phyloP scores from a whole-genome alignment of 2,888 invertebrate genomes.

The Philhelius pedissequus region DNA sequence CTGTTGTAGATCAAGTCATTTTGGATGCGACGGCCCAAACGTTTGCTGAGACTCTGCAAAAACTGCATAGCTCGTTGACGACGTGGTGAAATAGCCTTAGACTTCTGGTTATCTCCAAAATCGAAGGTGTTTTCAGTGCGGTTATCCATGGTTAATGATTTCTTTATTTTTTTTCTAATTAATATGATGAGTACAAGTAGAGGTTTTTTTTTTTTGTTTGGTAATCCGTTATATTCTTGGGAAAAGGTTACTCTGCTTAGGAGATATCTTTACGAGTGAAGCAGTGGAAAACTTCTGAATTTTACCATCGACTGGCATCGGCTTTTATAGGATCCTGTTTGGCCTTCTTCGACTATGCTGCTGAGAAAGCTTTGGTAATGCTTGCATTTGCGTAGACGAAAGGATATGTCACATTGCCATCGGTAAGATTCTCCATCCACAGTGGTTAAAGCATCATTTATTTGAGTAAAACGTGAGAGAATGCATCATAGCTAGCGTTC shows the following conservation, averaged over 20 bases:
- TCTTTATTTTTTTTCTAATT: not conserved
- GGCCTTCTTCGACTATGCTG: not conserved
- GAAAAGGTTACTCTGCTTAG: slow-evolving; percentile 10
- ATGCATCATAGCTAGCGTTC: slow-evolving; percentile 34
- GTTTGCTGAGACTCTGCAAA: slow-evolving; percentile 63
- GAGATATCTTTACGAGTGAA: slow-evolving; percentile 45
- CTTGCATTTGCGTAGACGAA: slow-evolving; percentile 52
- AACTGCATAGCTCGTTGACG: slow-evolving; percentile 67
- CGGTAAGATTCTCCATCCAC: not conserved
- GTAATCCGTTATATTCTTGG: slow-evolving; percentile 26
- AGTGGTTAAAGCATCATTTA: not conserved
- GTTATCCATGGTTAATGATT: slow-evolving; percentile 50
- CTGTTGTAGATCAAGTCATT: slow-evolving; percentile 76
- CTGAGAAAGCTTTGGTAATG: slow-evolving; percentile 24
- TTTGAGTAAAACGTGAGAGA: slow-evolving; percentile 47
- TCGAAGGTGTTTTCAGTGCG: slow-evolving; percentile 47
- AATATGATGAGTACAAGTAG: too few relatives aligned
- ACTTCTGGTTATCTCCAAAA: slow-evolving; percentile 50
- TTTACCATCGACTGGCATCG: slow-evolving; percentile 12
- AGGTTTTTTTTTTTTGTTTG: slow-evolving; percentile 4
- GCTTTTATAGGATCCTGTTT: slow-evolving; percentile 51
- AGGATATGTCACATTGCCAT: not conserved
- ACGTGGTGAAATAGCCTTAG: slow-evolving; percentile 58
- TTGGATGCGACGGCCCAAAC: slow-evolving; percentile 54
- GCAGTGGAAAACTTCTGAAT: slow-evolving; percentile 46